Base-by-base conservation (phyloP, 2,797 vertebrate genomes). In the Pseudochirops cupreus region DNA sequence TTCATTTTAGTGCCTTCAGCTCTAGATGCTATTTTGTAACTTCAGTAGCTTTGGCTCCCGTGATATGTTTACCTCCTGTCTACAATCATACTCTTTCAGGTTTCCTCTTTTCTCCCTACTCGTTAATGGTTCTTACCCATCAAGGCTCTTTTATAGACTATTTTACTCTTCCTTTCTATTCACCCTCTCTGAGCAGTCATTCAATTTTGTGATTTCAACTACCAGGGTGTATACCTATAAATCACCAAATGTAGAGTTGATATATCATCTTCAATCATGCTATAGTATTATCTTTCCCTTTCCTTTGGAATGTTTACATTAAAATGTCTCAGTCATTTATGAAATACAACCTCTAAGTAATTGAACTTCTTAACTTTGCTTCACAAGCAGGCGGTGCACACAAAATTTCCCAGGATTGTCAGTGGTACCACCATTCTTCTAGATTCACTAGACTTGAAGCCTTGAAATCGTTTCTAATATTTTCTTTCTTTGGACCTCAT, bases 371-470 rank as follows among this genome's bases (percentile, higher is more conserved):
- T 16, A n/a, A 50, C 56, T 93, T 67, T 91, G 21, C 7, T 24
- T 33, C 5, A 7, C 90, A 58, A 92, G 59, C 33, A 92, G 91
- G 94, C 33, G 59, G 46, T 18, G 52, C 52, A 50, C 92, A 21
- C 4, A 54, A 29, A 33, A 82, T 92, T 94, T 95, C 56, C 94
- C 33, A 92, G 57, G 92, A 59, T 92, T 94, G 94, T 91, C 46
- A 14, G 31, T 12, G 50, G 56, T 33, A 9, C 31, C 5, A n/a
- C 1, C 39, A 55, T 21, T 52, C 29, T 74, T 33, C 33, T 33
- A 57, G 33, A 3, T 6, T 90, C 13, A 74, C 55, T 46, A 16
- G 14, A 46, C n/a, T 95, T 55, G 55, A 93, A 93, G 56, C 10
- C 0, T 56, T 94, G 56, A 6, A 50, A 16, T 57, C 55, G 50